Evolutionary conservation across 2,888 invertebrate species (phyloP).

Genomic region (Labia minor): DNA sequence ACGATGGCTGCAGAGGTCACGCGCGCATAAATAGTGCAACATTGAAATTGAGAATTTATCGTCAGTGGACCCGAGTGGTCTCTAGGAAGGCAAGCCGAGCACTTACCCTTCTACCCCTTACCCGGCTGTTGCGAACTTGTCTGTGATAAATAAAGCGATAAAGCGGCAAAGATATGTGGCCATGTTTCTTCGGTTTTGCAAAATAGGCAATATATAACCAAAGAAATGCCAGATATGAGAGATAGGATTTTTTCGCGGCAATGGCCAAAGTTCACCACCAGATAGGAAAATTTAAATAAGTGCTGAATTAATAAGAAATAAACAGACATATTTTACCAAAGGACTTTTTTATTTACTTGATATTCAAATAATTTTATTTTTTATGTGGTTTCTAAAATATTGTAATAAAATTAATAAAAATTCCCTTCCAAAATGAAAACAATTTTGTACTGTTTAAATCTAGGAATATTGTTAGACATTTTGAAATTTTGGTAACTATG

Average conservation of each 20-base stretch:
- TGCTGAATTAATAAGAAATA: background rate
- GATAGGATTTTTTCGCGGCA: background rate
- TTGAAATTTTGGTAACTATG: no score
- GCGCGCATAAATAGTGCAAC: slow-evolving; percentile 13
- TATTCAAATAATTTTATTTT: no score
- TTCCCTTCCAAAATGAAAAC: no score
- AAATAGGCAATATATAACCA: background rate
- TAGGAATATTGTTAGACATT: no score
- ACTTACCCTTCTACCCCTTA: background rate
- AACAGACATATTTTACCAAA: background rate
- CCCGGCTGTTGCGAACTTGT: background rate
- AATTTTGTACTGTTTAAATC: no score
- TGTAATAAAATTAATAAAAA: no score
- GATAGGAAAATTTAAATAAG: background rate
- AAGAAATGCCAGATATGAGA: background rate
- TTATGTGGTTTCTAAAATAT: no score
- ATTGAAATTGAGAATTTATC: background rate
- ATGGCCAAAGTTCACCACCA: background rate
- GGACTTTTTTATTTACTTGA: no score
- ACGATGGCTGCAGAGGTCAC: background rate
- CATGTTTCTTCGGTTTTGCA: slow-evolving; percentile 7
- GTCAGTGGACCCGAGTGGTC: background rate
- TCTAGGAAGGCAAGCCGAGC: background rate
- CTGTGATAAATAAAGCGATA: slow-evolving; percentile 13
- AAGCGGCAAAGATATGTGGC: background rate